phyloP scores from a whole-genome alignment of 2,888 invertebrate genomes.

The Cosmia pyralina region DNA sequence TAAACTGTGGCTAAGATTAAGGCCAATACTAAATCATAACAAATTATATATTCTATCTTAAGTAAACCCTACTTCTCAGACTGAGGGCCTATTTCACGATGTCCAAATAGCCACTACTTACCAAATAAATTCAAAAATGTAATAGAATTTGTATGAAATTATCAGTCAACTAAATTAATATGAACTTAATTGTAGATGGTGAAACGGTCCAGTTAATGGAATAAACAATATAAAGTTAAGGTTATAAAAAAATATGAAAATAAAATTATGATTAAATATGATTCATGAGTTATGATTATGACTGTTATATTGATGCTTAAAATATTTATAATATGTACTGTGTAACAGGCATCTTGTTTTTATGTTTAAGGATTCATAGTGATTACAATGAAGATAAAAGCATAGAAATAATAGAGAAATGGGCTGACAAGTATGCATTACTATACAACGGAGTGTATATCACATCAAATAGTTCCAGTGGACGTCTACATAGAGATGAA shows the following conservation, averaged over 20 bases:
- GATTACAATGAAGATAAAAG: conserved; percentile 96
- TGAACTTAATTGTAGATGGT: no score
- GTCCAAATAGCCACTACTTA: no score
- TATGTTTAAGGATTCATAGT: conserved; percentile 93
- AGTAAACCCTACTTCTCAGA: neutral
- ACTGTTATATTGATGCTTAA: neutral
- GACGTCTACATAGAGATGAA: conserved; percentile 89
- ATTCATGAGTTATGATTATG: no score
- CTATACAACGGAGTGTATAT: conserved; percentile 93
- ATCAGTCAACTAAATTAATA: no score
- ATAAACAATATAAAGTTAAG: neutral
- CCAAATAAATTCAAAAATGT: no score
- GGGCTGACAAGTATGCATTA: conserved; percentile 91
- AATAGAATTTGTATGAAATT: no score
- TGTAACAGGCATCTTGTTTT: neutral
- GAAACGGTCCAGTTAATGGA: no score
- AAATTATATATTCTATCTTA: neutral
- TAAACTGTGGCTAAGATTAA: neutral
- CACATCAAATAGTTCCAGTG: conserved; percentile 84
- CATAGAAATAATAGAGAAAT: conserved; percentile 92
- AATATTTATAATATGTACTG: conserved; percentile 1
- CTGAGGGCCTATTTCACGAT: no score
- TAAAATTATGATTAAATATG: no score
- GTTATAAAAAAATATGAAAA: neutral
- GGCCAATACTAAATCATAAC: neutral